Evolutionary conservation across 2,113 vertebrate genomes (phyloP), one percentile per base, ranked within the genome.

Genomic region (Calypte anna): DNA sequence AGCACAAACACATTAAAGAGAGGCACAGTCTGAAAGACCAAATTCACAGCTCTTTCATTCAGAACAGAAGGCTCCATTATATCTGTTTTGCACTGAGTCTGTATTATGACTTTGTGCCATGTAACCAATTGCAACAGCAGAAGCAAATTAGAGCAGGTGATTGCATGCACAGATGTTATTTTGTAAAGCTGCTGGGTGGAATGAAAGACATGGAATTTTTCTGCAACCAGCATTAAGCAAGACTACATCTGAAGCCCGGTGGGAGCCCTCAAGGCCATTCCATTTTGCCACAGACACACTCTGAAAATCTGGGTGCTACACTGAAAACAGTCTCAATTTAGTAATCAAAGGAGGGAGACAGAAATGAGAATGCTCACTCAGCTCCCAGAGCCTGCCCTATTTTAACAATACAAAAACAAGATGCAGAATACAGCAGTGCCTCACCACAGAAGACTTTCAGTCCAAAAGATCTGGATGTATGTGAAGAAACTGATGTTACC

Each of bases 101-200:
- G 30, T 69, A 12, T 9, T 74, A 33, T 44, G 79, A 82, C 68
- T 93, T 62, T 27, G 62, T 68, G 81, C 58, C 46, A 61, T 54
- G 40, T 38, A 84, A 67, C 19, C 13, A 86, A n/a, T 16, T 86
- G 54, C 86, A 93, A 67, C 27, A 95, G 82, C 77, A 95, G 33
- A 70, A 72, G 61, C 83, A 93, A 94, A 91, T 69, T 24, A 89
- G 55, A 84, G 78, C 90, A 96, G 92, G 91, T 86, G 86, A 86
- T 1, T 67, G 69, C 91, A 75, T 2, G 59, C 67, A 85, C 55
- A 70, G 80, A 46, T 57, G 59, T 51, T 82, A 66, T 80, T 94
- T 80, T 82, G 74, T 44, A 86, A 86, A 82, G 79, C 84, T 69
- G 40, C 3, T 50, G 50, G 43, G 58, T 1, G 11, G 75, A 82